Base-by-base conservation (phyloP, 2,797 vertebrate species). In the Neosilurus mollespiculum region DNA sequence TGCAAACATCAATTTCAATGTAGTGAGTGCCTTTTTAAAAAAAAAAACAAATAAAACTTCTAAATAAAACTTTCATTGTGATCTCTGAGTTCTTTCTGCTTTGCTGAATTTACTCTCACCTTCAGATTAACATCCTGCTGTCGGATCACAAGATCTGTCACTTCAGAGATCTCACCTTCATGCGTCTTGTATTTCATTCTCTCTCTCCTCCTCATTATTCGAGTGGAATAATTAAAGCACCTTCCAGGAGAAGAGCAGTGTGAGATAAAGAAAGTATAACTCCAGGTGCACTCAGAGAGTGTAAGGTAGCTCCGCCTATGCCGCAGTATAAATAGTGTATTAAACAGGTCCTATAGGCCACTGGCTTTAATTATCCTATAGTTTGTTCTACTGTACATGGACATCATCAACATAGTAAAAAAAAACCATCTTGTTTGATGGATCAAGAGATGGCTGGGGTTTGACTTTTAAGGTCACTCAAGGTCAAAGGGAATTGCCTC, bases 1-100 rank as follows among this genome's bases (percentile, higher is more conserved):
- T 91, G 87, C 90, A 89, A 90, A 81, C 90, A 90, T 91, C 90
- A 92, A 91, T 88, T 91, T 89, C 83, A 90, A 89, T 91, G 88
- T 92, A 91, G 87, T 91, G 89, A 90, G 89, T 92, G 90, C 90
- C 86, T 91, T 93, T 94, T 91, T 59, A 71, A 22, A 78, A 78
- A 78, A 24, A 8, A 14, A 26, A 26, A 14, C 16, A 4, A 93
- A 92, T 92, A 92, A 92, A 93, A 86, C 89, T 58, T 88, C 83
- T 84, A 62, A 87, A 87, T 78, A n/a, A 86, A 1, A 54, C 37
- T 37, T 76, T 18, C 30, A 30, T 20, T 9, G 6, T 30, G 53
- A 56, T 56, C 16, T 11, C 80, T 84, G 12, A 3, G 11, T 67
- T 66, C 58, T 69, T 34, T 72, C 56, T 69, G 49, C 70, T 51